These are phyloP conservation scores for Burhinus oedicnemus DNA, from an alignment of 2,113 vertebrate genomes.

Conservation along the genomic window DNA sequence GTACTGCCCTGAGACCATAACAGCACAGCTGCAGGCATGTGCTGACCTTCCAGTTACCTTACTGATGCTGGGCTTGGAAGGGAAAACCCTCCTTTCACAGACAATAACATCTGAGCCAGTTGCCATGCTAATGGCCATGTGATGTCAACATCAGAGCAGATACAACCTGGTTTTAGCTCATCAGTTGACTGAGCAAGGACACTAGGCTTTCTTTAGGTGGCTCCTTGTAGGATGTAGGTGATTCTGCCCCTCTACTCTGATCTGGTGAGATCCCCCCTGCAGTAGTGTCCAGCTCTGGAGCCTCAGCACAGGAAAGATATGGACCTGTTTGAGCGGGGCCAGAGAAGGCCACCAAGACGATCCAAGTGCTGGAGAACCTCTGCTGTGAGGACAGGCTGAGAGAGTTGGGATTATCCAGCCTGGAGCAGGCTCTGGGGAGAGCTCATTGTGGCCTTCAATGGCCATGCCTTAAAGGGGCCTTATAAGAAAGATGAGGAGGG, in stretches of 20 bases:
- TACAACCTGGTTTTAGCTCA: neutral
- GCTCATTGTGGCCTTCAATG: fast-evolving
- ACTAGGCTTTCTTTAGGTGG: neutral
- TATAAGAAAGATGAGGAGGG: neutral
- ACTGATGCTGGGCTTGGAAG: neutral
- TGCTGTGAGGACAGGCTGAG: neutral
- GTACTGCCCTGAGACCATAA: neutral
- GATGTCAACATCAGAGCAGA: neutral
- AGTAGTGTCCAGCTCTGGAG: neutral
- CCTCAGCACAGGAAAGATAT: neutral
- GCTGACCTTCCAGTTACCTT: neutral
- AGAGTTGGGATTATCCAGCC: neutral
- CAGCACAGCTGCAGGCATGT: neutral
- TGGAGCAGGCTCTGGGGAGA: neutral
- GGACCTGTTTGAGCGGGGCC: neutral
- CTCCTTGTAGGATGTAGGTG: neutral
- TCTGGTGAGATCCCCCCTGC: neutral
- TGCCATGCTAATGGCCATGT: neutral
- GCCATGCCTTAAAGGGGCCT: neutral
- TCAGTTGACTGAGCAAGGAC: neutral
- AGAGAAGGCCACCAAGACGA: neutral
- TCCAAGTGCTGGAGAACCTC: neutral
- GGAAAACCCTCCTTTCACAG: neutral
- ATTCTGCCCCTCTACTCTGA: neutral
- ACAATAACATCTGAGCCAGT: neutral